Base-by-base conservation (phyloP, 2,797 vertebrate genomes). In the Takifugu ocellatus region DNA sequence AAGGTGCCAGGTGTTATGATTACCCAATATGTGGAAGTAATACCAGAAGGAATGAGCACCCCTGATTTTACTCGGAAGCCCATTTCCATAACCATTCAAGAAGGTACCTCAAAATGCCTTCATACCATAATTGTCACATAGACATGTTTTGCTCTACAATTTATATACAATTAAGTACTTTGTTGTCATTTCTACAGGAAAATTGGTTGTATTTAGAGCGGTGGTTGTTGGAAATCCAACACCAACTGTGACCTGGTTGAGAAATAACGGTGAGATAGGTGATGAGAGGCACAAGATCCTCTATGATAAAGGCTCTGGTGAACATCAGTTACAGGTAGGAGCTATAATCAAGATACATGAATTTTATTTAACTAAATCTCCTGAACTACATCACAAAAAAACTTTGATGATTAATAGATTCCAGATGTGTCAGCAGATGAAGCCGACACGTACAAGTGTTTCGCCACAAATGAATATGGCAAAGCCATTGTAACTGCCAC, bases 21-120 rank as follows among this genome's bases (percentile, higher is more conserved):
- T 66, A 91, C 84, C 25, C 92, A 94, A 57, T 92, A 83, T 81
- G 90, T 93, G 59, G 89, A 94, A 11, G 66, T 92, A 49, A 33
- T 96, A 58, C 93, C 94, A 0, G 12, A 83, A 52, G 93, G 91
- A 44, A 92, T 86, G 83, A 90, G 67, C 29, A 84, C 76, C 0
- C 94, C 94, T 1, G 93, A 94, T 77, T 95, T 97, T 56, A 89
- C 88, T 54, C 82, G 79, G 56, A 96, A 94, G 84, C 95, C 95
- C 6, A 75, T 96, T 15, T 86, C 88, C 53, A 55, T 94, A 62
- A 94, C 93, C 0, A 70, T 96, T 75, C 93, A 93, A 64, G 94
- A 97, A 87, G 95, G 94, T 95, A 95, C 79, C 89, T 90, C 92
- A 5, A 57, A 45, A 43, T 12, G 3, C 8, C 8, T 44, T 29